These are phyloP conservation scores for Lophura nycthemera DNA, from an alignment of 2,113 vertebrate genomes.

Conservation along the genomic window DNA sequence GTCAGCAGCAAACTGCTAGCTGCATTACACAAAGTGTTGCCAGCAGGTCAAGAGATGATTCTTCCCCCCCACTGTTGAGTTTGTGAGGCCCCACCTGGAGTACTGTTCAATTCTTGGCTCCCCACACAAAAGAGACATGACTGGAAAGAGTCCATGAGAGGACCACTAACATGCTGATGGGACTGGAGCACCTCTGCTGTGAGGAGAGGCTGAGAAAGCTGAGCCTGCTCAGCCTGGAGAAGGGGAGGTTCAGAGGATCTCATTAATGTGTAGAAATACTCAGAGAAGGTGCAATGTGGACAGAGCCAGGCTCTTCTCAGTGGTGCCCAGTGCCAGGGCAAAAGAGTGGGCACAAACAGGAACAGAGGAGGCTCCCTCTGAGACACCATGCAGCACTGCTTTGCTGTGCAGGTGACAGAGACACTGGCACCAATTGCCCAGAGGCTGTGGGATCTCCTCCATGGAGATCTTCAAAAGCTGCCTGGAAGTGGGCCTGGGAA, in stretches of 20 bases:
- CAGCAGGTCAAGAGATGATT: neutral
- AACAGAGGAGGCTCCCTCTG: neutral
- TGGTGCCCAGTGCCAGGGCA: neutral
- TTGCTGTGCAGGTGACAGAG: neutral
- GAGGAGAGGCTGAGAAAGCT: neutral
- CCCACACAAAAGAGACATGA: neutral
- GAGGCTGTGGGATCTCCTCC: neutral
- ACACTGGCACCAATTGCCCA: neutral
- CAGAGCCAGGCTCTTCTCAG: neutral
- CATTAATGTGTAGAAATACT: neutral
- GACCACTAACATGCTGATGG: neutral
- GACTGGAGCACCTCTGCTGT: neutral
- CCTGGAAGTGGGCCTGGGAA: neutral
- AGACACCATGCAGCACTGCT: neutral
- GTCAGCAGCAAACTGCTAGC: neutral
- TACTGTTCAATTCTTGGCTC: neutral
- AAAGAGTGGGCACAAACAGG: neutral
- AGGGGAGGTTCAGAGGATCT: neutral
- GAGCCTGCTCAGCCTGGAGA: neutral
- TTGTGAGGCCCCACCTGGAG: neutral
- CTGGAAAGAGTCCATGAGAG: neutral
- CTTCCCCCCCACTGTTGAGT: neutral
- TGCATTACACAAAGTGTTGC: neutral
- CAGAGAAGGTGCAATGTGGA: neutral
- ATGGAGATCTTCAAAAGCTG: neutral